phyloP scores from a whole-genome alignment of 2,113 vertebrate species.

The Otolemur garnettii region DNA sequence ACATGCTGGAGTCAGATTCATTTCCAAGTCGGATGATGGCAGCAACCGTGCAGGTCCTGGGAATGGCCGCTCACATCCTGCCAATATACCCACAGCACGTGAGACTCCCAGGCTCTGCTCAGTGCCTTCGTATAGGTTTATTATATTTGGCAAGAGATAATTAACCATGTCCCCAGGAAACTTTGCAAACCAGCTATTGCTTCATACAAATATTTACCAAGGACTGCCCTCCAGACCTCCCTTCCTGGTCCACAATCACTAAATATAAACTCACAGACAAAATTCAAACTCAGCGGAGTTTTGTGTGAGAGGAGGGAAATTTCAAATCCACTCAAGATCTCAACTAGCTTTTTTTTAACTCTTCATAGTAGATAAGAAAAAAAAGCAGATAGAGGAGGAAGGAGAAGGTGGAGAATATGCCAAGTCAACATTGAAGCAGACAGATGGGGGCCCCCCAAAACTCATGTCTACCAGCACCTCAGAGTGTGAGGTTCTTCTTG shows the following conservation, averaged over 20 bases:
- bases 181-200: conserved; percentile 74
- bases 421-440: no score
- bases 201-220: conserved; percentile 80
- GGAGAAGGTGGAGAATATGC: not conserved
- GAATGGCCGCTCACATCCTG: no score
- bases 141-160: conserved; percentile 69
- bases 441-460: not conserved
- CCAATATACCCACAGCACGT: accelerated
- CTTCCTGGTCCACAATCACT: conserved; percentile 67
- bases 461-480: not conserved
- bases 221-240: conserved; percentile 71
- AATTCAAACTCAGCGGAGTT: conserved; percentile 66
- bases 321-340: conserved; percentile 68
- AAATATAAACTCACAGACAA: conserved; percentile 64
- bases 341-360: not conserved
- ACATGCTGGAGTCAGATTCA: not conserved
- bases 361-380: not conserved
- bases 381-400: not conserved
- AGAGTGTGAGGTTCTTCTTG: not conserved
- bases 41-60: accelerated
- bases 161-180: conserved; percentile 63
- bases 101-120: not conserved
- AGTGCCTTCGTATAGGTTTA: conserved; percentile 5
- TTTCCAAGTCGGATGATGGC: accelerated
- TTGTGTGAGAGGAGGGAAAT: conserved; percentile 64